Percentiles rank a stretch among this genome's conserved stretches.
These are phyloP conservation scores for Buathra laborator DNA, from an alignment of 2,888 invertebrate genomes.

Conservation along the genomic window DNA sequence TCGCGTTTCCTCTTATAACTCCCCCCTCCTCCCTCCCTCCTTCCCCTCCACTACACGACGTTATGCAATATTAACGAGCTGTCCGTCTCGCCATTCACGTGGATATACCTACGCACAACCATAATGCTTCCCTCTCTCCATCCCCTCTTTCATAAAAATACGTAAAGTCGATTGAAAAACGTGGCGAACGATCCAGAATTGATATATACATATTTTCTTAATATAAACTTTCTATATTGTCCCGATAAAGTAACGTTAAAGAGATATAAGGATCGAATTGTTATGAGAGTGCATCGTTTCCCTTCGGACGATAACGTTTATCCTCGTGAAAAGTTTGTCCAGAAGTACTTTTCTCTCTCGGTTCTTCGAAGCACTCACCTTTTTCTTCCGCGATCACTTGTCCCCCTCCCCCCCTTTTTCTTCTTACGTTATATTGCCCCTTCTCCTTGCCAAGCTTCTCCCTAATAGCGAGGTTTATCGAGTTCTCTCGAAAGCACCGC, in stretches of 20 bases:
- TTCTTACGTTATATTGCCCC: neutral
- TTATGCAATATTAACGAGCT: conserved; percentile 68
- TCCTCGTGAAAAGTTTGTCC: conserved; percentile 27
- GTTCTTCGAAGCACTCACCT: conserved; percentile 36
- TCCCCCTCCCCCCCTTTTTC: neutral
- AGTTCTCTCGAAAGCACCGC: conserved; percentile 10
- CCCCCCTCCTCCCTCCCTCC: neutral
- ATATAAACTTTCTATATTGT: neutral
- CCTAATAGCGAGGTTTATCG: conserved; percentile 46
- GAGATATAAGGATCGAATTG: conserved; percentile 37
- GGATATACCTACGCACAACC: conserved; percentile 31
- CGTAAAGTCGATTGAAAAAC: neutral
- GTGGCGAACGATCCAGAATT: neutral
- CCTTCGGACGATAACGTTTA: conserved; percentile 16
- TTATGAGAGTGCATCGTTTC: conserved; percentile 41
- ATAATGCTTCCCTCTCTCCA: neutral
- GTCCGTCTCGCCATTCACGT: conserved; percentile 67
- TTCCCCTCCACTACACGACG: conserved; percentile 34
- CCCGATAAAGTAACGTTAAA: neutral
- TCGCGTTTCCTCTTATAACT: conserved; percentile 67
- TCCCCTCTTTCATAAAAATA: neutral
- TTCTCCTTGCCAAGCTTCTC: neutral
- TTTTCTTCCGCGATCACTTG: conserved; percentile 22
- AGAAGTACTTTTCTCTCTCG: conserved; percentile 18
- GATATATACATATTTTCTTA: neutral